phyloP scores from a whole-genome alignment of 2,888 invertebrate genomes.

The Mamestra brassicae region DNA sequence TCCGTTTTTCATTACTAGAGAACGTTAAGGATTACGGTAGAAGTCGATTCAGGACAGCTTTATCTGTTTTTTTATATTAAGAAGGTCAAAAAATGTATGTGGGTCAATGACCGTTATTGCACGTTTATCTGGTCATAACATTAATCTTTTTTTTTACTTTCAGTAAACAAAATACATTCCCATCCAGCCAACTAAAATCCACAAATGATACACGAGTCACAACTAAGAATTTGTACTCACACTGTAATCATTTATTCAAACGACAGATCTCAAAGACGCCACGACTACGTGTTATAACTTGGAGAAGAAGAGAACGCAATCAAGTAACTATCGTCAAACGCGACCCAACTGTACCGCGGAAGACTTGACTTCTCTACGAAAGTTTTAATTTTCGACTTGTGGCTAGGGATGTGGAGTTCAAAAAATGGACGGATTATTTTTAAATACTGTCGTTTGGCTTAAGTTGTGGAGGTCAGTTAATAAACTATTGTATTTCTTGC shows the following conservation, averaged over 20 bases:
- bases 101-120: too few species aligned
- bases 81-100: too few species aligned
- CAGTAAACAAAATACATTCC: neutral
- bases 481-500: neutral
- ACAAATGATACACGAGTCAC: slow-evolving; percentile 13
- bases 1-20: too few species aligned
- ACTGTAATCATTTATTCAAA: slow-evolving; percentile 55
- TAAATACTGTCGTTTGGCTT: neutral
- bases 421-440: neutral
- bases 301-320: slow-evolving; percentile 55
- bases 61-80: too few species aligned
- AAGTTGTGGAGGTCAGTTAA: neutral
- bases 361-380: slow-evolving; percentile 21
- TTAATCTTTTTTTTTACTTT: too few species aligned
- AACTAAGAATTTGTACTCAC: slow-evolving; percentile 22
- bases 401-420: neutral
- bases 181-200: neutral
- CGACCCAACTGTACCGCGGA: slow-evolving; percentile 35
- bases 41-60: too few species aligned
- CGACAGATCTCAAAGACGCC: slow-evolving; percentile 52
- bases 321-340: slow-evolving; percentile 50
- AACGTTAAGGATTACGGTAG: too few species aligned
- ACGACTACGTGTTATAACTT: slow-evolving; percentile 45
- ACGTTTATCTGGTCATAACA: too few species aligned
- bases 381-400: slow-evolving; percentile 34